Conservation (phyloP, 53 echinoderm and acorn worm species). For the Mesocentrotus franciscanus region DNA sequence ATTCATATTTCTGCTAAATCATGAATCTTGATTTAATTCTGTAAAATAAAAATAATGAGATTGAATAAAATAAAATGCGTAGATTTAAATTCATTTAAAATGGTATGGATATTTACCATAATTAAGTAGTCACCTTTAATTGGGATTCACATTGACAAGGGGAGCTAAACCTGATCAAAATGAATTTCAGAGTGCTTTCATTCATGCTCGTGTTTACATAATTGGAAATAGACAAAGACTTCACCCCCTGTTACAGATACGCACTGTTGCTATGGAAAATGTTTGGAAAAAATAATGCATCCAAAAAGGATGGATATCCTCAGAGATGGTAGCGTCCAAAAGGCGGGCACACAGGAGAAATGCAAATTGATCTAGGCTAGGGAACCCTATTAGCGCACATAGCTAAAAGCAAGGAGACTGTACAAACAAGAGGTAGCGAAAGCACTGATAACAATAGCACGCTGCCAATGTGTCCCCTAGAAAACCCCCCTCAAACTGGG, state of each 20-base stretch:
- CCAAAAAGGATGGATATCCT: constrained; percentile 31
- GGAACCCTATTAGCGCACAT: constrained; percentile 54
- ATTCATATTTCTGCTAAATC: too few species aligned
- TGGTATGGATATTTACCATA: background rate
- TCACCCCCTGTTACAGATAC: constrained; percentile 43
- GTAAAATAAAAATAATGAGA: too few species aligned
- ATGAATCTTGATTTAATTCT: too few species aligned
- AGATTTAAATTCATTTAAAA: background rate
- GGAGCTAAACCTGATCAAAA: background rate
- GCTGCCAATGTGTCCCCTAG: constrained; percentile 39
- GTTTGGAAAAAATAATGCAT: constrained; percentile 12
- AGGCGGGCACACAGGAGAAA: constrained; percentile 18
- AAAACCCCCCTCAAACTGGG: background rate
- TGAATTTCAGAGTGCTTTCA: background rate
- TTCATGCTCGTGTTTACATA: constrained; percentile 4
- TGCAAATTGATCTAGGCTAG: constrained; percentile 53
- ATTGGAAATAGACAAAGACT: constrained; percentile 16
- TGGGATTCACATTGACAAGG: background rate
- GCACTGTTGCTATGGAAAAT: constrained; percentile 47
- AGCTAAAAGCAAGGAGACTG: constrained; percentile 68
- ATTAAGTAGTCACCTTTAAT: background rate
- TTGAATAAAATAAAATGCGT: too few species aligned
- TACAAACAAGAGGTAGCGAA: constrained; percentile 52
- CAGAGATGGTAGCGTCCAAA: background rate
- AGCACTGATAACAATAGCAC: constrained; percentile 56